Percentiles rank a stretch among this genome's conserved stretches.
These are phyloP conservation scores for Athalia cordata DNA, from an alignment of 2,888 invertebrate genomes.

Conservation along the genomic window DNA sequence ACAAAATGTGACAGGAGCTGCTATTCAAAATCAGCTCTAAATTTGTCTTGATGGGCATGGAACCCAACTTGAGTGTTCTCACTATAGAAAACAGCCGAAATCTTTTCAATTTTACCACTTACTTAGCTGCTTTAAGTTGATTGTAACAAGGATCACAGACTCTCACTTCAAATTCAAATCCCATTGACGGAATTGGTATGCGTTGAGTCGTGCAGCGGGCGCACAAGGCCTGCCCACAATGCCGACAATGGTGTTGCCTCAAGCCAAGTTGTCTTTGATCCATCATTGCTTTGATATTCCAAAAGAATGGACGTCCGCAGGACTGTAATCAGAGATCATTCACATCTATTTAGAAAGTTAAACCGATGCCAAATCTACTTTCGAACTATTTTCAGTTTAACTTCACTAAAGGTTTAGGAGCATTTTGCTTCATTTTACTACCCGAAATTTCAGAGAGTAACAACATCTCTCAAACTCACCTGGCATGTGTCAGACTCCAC, in stretches of 20 bases:
- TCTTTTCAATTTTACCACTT: conserved; percentile 72
- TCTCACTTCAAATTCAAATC: conserved; percentile 97
- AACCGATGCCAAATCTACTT: not conserved
- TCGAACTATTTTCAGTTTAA: not conserved
- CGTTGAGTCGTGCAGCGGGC: conserved; percentile 92
- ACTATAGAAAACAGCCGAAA: not conserved
- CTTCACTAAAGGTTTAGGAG: too few species aligned
- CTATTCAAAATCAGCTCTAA: too few species aligned
- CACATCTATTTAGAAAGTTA: not conserved
- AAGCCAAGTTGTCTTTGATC: conserved; percentile 94
- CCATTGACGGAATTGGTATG: conserved; percentile 95
- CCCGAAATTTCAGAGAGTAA: not conserved
- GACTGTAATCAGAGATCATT: conserved; percentile 77
- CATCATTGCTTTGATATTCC: conserved; percentile 99
- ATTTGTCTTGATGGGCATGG: too few species aligned
- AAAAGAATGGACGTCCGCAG: conserved; percentile 97
- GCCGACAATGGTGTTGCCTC: conserved; percentile 92
- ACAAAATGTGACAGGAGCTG: not conserved
- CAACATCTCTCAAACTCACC: conserved; percentile 53
- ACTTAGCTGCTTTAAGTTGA: conserved; percentile 90
- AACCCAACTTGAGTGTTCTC: not conserved
- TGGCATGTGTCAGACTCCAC: conserved; percentile 92
- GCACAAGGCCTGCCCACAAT: conserved; percentile 97
- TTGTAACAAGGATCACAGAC: conserved; percentile 95
- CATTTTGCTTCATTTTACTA: too few species aligned